Base-by-base conservation (phyloP, 2,797 vertebrate genomes). In the Eulemur mongoz region DNA sequence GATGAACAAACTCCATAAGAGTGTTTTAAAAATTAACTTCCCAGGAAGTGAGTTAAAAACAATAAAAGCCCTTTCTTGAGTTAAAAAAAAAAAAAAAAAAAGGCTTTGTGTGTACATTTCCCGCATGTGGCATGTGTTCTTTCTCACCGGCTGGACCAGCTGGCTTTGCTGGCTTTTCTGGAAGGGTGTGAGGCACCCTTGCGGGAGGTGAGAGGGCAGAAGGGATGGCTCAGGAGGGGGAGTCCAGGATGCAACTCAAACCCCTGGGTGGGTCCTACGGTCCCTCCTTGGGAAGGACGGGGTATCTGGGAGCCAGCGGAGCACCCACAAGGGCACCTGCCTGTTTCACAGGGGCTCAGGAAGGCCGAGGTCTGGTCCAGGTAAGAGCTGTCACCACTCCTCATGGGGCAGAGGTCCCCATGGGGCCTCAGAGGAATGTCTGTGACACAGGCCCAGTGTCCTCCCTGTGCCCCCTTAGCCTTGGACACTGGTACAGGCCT, bases 31-130 rank as follows among this genome's bases (percentile, higher is more conserved):
- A 94, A 87, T 95, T 93, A 97, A 97, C 97, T 98, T 98, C 96
- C 93, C 80, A 97, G 97, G 97, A 97, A 98, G 97, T 97, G 95
- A 96, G 90, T 96, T 96, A 96, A 95, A 97, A 95, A 97, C 75
- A 98, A 96, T 98, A 98, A 97, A 98, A 96, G 89, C 93, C 96
- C 93, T 95, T 93, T 95, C 88, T 95, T 97, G 76, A 96, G 48
- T 97, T 97, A 4, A 85, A 92, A 80, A 73, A 63, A 32, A 4
- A 85, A 91, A 80, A 79, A 63, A 32, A 59, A 82, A n/a, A 54
- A 45, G 17, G 43, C 61, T 63, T 65, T 83, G 61, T 32, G 3
- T 76, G 69, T 87, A 18, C 7, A 23, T 83, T 90, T 97, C 86
- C 69, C 86, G 61, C 10, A 40, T 69, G 54, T 35, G 67, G 11